Evolutionary conservation across 2,797 vertebrate species (phyloP).

Genomic region (Ataeniobius toweri): DNA sequence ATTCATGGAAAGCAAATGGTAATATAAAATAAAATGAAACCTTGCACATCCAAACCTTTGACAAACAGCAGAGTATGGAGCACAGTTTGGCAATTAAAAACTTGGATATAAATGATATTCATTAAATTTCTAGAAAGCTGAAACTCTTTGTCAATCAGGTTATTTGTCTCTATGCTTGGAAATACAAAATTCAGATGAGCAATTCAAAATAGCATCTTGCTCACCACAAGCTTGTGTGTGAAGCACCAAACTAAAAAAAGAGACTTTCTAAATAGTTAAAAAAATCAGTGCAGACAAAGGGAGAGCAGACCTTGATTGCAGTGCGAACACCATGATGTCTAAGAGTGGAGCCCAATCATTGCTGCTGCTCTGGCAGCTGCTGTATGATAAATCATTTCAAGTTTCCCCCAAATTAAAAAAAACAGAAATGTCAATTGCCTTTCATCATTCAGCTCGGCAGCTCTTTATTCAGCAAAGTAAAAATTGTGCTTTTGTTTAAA

Average conservation of each 20-base stretch:
- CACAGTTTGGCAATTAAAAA: constrained; percentile 15
- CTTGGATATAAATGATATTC: constrained; percentile 25
- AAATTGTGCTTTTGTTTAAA: constrained; percentile 39
- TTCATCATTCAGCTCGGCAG: constrained; percentile 44
- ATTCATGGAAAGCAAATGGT: constrained; percentile 24
- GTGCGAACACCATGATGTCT: constrained; percentile 52
- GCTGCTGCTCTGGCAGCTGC: constrained; percentile 46
- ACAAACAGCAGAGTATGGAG: background rate
- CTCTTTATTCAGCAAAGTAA: constrained; percentile 39
- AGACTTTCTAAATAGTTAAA: constrained; percentile 14
- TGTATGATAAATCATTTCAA: constrained; percentile 65
- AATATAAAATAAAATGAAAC: constrained; percentile 14
- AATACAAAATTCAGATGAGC: constrained; percentile 32
- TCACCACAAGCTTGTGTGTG: constrained; percentile 36
- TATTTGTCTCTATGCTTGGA: constrained; percentile 51
- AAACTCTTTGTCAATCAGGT: constrained; percentile 55
- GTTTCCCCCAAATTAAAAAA: constrained; percentile 43
- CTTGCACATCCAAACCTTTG: background rate
- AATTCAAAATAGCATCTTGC: constrained; percentile 33
- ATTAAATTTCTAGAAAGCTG: constrained; percentile 37
- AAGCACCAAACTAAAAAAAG: constrained; percentile 51
- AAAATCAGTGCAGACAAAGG: constrained; percentile 30
- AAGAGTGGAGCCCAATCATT: constrained; percentile 67
- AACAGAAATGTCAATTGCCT: constrained; percentile 49
- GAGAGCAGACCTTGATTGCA: constrained; percentile 64